Base-by-base conservation (phyloP, 1,140 invertebrate species). In the Nymphalis io region DNA sequence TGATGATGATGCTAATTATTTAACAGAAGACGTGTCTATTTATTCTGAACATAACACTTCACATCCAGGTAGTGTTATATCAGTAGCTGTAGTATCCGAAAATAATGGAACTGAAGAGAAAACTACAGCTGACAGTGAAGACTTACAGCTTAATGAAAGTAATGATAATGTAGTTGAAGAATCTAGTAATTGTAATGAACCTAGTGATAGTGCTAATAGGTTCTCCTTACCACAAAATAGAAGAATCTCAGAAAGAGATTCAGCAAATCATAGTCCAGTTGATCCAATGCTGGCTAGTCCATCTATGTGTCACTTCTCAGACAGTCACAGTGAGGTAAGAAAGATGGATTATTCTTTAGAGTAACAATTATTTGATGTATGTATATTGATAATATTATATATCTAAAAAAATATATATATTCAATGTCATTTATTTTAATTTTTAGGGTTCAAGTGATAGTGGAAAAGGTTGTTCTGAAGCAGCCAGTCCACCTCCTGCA, bases 381-480 rank as follows among this genome's bases (percentile, higher is more conserved):
- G 23, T 33, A 33, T 33, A 8, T 33, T 33, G 27, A 33, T 33
- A 0, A 33, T 0, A n/a, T n/a, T n/a, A 33, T 33, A 33, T 33
- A 8, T 33, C 27, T 33, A 33, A 33, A n/a, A 13, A 20, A 33
- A 1, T 51, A 16, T n/a, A 33, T 63, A 21, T 40, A 2, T 57
- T 66, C 16, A 62, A 21, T 63, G 18, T 66, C 46, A 20, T 42
- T 51, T 48, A n/a, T 70, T 57, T 59, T 70, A 57, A 58, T 55
- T 82, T 83, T 53, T 76, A 95, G 94, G 94, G 94, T 64, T 96
- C 95, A 16, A 95, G 94, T 92, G 95, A 96, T 84, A 96, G 95
- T 91, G 95, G 95, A 15, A 95, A 95, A 86, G 95, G 95, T 48
- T 94, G 94, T 72, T 95, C 95, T 75, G 95, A 95, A 76, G 93